Base-by-base conservation (phyloP, 1,140 invertebrate species). In the Piezodorus guildinii region DNA sequence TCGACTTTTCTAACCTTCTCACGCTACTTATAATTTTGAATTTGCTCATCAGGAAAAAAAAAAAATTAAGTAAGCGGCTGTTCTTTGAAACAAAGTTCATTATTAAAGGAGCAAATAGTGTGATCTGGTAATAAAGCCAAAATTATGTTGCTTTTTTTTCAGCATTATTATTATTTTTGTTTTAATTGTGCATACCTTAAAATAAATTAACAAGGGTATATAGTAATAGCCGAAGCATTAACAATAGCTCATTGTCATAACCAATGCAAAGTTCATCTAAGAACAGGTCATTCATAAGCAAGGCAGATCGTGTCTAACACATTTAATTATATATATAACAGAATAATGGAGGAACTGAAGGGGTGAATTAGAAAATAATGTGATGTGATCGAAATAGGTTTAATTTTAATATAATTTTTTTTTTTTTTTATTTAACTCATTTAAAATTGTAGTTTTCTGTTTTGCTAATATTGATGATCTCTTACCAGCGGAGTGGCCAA, bases 401-500 rank as follows among this genome's bases (percentile, higher is more conserved):
- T 39, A 60, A 58, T 60, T 43, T 43, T 6, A 39, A 45, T 10
- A 44, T n/a, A n/a, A n/a, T n/a, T n/a, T n/a, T n/a, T n/a, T n/a
- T 39, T 23, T 17, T 61, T 44, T 46, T 61, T 61, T 45, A 44
- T 30, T 56, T 56, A 25, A 14, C 19, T 61, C n/a, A 61, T 43
- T 61, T 61, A 46, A 19, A 52, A 30, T 34, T 34, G 25, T 39
- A 39, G 34, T 27, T 52, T 62, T 62, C 30, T 62, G 44, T 52
- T 51, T 62, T 62, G 52, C 52, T 56, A 44, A 27, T 61, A 44
- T 23, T 19, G 39, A 61, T 56, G 17, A 16, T 62, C 25, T 86
- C 88, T 90, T 90, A 90, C 88, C 88, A 90, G 83, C 79, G 87
- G 88, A 83, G 87, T 89, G 82, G 87, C 87, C 85, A 90, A 86